Evolutionary conservation across 1,140 invertebrate species (phyloP).

Genomic region (Adelges cooleyi): DNA sequence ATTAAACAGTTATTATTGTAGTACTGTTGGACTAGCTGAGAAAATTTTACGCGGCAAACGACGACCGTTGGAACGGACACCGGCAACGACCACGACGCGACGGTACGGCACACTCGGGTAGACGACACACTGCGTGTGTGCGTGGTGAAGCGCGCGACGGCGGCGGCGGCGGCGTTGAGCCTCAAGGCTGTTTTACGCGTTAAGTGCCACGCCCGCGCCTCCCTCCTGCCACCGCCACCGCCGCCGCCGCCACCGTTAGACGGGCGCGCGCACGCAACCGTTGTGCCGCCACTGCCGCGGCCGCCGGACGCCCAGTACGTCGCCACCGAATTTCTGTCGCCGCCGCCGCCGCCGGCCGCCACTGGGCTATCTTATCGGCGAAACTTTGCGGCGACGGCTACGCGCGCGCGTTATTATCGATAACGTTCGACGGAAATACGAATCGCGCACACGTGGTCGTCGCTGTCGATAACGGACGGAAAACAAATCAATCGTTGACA

Average conservation of each 20-base stretch:
- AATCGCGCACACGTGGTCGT: too few species aligned
- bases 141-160: background rate
- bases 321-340: background rate
- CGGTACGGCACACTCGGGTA: too few species aligned
- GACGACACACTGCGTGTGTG: too few species aligned
- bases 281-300: background rate
- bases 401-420: background rate
- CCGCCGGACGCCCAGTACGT: background rate
- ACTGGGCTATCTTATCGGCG: too few species aligned
- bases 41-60: constrained; percentile 1
- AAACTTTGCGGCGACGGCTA: background rate
- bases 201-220: constrained; percentile 24
- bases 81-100: too few species aligned
- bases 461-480: too few species aligned
- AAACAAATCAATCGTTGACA: too few species aligned
- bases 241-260: background rate
- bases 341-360: too few species aligned
- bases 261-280: constrained; percentile 2
- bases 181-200: constrained; percentile 21
- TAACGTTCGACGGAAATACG: too few species aligned
- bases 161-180: background rate
- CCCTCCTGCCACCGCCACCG: background rate
- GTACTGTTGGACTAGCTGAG: too few species aligned
- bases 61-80: background rate
- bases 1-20: too few species aligned